A percentile compares a stretch with the other conserved stretches of the same genome.
Evolutionary conservation across 2,797 vertebrate species (phyloP).

Genomic region (Triplophysa yarkandensis): DNA sequence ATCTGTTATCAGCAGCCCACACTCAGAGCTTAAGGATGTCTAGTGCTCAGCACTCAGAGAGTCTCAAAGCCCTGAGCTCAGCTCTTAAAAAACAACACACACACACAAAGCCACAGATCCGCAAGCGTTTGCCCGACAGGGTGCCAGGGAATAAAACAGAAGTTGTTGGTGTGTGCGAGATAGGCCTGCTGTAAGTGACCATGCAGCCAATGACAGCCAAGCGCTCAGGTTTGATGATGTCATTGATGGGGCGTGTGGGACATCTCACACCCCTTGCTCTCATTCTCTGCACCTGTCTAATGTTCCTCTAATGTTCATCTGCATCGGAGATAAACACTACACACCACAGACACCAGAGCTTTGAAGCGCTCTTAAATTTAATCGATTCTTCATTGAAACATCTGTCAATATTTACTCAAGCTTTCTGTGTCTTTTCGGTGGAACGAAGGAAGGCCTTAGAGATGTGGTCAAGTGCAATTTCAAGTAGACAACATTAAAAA

Average conservation of each 20-base stretch:
- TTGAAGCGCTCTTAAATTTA: background rate
- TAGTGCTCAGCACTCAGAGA: slow-evolving; percentile 16
- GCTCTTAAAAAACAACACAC: slow-evolving; percentile 22
- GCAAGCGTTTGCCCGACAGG: background rate
- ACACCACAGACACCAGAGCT: background rate
- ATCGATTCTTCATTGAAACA: background rate
- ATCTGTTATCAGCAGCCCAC: slow-evolving; percentile 31
- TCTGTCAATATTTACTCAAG: background rate
- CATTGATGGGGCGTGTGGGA: slow-evolving; percentile 14
- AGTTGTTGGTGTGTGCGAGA: background rate
- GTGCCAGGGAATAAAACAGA: slow-evolving; percentile 5
- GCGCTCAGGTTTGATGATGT: slow-evolving; percentile 17
- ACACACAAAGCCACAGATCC: slow-evolving; percentile 1
- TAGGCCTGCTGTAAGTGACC: background rate
- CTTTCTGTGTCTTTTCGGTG: background rate
- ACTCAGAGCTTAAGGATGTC: slow-evolving; percentile 14
- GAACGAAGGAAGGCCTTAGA: background rate
- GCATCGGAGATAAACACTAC: background rate
- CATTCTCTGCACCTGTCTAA: slow-evolving; percentile 36
- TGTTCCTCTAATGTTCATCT: slow-evolving; percentile 14
- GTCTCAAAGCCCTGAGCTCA: slow-evolving; percentile 36
- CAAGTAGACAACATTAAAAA: too few species aligned
- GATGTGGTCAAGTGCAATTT: background rate
- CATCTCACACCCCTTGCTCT: background rate
- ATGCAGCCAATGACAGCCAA: background rate